Percentiles rank a stretch among this genome's conserved stretches.
Evolutionary conservation across 1,140 invertebrate genomes (phyloP).

Genomic region (Cataglyphis hispanica): DNA sequence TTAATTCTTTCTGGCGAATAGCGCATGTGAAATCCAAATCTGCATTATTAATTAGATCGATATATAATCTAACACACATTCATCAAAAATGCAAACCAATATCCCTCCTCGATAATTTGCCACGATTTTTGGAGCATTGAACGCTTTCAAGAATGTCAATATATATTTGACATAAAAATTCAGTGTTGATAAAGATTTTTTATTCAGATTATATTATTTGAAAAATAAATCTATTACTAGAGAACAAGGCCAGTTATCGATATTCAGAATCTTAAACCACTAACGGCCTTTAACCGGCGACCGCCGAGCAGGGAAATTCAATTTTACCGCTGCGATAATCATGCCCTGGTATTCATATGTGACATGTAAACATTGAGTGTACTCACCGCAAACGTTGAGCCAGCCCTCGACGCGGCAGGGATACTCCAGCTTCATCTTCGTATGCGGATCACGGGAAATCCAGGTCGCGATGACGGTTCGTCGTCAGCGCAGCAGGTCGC

Average conservation of each 20-base stretch:
- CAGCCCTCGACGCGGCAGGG: conserved; percentile 89
- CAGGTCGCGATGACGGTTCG: conserved; percentile 44
- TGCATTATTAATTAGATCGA: background rate
- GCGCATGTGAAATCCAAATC: background rate
- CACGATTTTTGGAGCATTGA: background rate
- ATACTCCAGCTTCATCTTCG: conserved; percentile 86
- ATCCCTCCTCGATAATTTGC: background rate
- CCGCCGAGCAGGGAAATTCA: background rate
- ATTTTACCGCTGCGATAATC: conserved; percentile 13
- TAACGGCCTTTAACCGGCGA: background rate
- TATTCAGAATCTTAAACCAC: background rate
- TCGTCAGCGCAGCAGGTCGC: conserved; percentile 55
- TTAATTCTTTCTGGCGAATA: background rate
- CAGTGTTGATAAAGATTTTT: background rate
- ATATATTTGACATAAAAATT: background rate
- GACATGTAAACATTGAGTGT: conserved; percentile 17
- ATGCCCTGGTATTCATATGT: background rate
- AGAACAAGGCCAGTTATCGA: background rate
- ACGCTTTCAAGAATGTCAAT: background rate
- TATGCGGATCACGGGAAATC: conserved; percentile 13
- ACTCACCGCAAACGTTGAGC: conserved; percentile 89
- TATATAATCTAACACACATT: background rate
- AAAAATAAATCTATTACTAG: background rate
- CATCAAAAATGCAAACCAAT: background rate
- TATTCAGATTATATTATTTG: background rate